Evolutionary conservation across 2,113 vertebrate genomes (phyloP), one percentile per base, ranked within the genome.

Genomic region (Corythoichthys haematopterus): DNA sequence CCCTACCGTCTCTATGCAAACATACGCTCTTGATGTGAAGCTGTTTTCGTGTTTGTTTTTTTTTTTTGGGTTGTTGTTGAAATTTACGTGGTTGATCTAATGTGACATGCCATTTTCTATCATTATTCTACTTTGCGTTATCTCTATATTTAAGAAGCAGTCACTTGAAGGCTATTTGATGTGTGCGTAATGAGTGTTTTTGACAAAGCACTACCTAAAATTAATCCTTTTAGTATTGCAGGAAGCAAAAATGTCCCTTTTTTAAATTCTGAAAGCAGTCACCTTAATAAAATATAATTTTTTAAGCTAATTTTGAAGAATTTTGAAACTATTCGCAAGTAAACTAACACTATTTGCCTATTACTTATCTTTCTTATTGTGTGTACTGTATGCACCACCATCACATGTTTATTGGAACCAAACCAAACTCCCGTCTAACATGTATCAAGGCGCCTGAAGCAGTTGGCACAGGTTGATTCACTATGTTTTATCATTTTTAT

Each of bases 371-470:
- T n/a, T 1, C 11, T 3, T 46, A 3, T 46, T 62, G 43, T n/a
- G 6, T 62, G 40, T 2, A 56, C 53, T n/a, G 10, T 35, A 35
- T 28, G 4, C 40, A 9, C 8, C 37, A 7, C 7, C 16, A 13
- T 58, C 74, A 47, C 38, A 53, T 33, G 68, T 36, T 72, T 43
- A 6, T 43, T 64, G 73, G 70, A 78, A 55, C 3, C 66, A 72
- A 70, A 62, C 80, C 73, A 77, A 78, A 78, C 46, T 61, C 73
- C 60, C 60, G 55, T 73, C 55, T 75, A 69, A 75, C 72, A 67
- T 58, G 51, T 66, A 70, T 53, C 50, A 74, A 66, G 59, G 74
- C 72, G 56, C 50, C 76, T 61, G 57, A 73, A 78, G 64, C 71
- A 71, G 36, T 78, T 80, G 77, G 66, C 74, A 71, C 28, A 61